A percentile compares a stretch with the other conserved stretches of the same genome.
Evolutionary conservation across 2,888 invertebrate genomes (phyloP).

Genomic region (Morinoia aosen): DNA sequence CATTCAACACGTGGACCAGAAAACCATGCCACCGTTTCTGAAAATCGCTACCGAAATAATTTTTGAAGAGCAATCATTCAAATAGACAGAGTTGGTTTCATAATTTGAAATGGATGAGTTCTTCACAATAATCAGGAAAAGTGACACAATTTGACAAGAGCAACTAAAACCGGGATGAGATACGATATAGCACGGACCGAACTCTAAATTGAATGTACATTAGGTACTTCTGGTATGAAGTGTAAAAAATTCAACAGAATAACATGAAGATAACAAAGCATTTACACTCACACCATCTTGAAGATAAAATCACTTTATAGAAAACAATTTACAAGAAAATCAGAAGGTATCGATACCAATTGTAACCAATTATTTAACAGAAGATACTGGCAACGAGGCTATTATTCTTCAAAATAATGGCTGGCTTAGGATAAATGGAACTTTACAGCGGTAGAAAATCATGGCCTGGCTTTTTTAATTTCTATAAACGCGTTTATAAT

Average conservation of each 20-base stretch:
- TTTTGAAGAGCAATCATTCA: neutral
- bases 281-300: slow-evolving; percentile 35
- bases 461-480: slow-evolving; percentile 61
- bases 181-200: neutral
- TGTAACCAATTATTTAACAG: slow-evolving; percentile 14
- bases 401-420: slow-evolving; percentile 37
- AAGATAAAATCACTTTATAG: neutral
- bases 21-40: neutral
- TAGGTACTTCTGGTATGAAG: neutral
- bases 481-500: slow-evolving; percentile 65
- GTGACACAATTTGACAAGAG: neutral
- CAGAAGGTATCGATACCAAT: slow-evolving; percentile 18
- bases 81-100: neutral
- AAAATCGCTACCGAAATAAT: neutral
- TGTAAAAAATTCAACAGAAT: neutral
- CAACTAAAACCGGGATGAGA: neutral
- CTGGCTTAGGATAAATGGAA: neutral
- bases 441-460: slow-evolving; percentile 26
- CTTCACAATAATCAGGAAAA: neutral
- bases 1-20: neutral
- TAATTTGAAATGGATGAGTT: neutral
- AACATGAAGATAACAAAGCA: slow-evolving; percentile 48
- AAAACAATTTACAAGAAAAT: slow-evolving; percentile 25
- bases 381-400: slow-evolving; percentile 37
- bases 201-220: neutral